These are phyloP conservation scores for Zygogramma bicolorata DNA, from an alignment of 2,888 invertebrate genomes.

Conservation along the genomic window DNA sequence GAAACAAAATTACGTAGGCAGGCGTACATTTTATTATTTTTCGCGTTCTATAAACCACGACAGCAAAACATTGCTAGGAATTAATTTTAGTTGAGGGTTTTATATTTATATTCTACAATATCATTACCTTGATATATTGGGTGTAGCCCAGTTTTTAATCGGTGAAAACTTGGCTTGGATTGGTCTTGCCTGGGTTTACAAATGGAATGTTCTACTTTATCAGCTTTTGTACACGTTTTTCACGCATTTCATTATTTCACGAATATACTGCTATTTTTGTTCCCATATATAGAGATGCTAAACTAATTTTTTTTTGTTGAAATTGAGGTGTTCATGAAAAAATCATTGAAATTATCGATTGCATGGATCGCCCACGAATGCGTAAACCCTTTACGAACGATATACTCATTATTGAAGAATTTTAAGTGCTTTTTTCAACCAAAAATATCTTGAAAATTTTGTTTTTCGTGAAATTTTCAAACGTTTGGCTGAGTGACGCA, in stretches of 20 bases:
- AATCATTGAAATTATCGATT: not conserved
- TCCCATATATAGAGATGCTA: not conserved
- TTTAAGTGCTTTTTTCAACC: too few relatives aligned
- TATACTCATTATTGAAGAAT: too few relatives aligned
- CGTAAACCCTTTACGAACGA: too few relatives aligned
- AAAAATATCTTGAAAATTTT: not conserved
- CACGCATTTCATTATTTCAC: slow-evolving; percentile 20
- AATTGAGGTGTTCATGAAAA: not conserved
- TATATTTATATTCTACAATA: slow-evolving; percentile 30
- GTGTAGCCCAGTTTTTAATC: slow-evolving; percentile 18
- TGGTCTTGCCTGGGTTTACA: not conserved
- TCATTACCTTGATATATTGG: slow-evolving; percentile 3
- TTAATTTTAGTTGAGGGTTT: slow-evolving; percentile 28
- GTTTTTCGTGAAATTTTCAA: not conserved
- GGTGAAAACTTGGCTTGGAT: slow-evolving; percentile 27
- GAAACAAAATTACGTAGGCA: slow-evolving; percentile 32
- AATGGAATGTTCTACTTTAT: not conserved
- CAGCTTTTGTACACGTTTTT: not conserved
- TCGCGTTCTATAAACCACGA: slow-evolving; percentile 20
- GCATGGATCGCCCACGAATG: too few relatives aligned
- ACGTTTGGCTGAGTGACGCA: not conserved
- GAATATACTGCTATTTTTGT: not conserved
- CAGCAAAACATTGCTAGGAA: slow-evolving; percentile 26
- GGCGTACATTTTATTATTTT: slow-evolving; percentile 40
- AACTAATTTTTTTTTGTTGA: not conserved